A percentile compares a stretch with the other conserved stretches of the same genome.
Evolutionary conservation across 2,113 vertebrate genomes (phyloP).

Genomic region (Plecotus auritus): DNA sequence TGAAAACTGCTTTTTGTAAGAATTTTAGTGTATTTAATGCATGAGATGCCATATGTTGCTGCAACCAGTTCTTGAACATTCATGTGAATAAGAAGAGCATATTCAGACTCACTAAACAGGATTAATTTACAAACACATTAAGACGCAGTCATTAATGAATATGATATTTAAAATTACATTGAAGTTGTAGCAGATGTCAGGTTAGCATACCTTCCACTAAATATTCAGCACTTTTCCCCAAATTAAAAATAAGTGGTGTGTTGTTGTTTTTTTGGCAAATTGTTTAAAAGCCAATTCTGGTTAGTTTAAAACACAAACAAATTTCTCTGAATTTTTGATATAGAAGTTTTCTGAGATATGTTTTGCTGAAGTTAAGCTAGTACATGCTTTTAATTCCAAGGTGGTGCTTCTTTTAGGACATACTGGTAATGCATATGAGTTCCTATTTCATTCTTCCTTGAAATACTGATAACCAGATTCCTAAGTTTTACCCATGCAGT

Average conservation of each 20-base stretch:
- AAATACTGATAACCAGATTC: background rate
- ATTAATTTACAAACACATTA: constrained; percentile 65
- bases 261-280: background rate
- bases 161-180: constrained; percentile 66
- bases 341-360: background rate
- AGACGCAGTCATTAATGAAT: constrained; percentile 66
- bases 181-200: constrained; percentile 57
- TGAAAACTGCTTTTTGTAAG: constrained; percentile 50
- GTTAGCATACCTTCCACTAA: constrained; percentile 62
- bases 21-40: constrained; percentile 52
- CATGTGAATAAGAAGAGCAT: constrained; percentile 58
- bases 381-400: background rate
- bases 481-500: background rate
- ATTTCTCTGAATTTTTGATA: constrained; percentile 13
- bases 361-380: background rate
- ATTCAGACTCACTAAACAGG: constrained; percentile 64
- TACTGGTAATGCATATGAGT: background rate
- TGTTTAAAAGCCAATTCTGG: constrained; percentile 43
- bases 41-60: constrained; percentile 51
- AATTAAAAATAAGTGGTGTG: constrained; percentile 41
- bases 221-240: constrained; percentile 46
- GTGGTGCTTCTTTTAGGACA: background rate
- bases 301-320: constrained; percentile 41
- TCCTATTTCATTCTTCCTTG: background rate
- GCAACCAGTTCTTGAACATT: constrained; percentile 46